These are phyloP conservation scores for Botia kubotai DNA, from an alignment of 2,797 vertebrate genomes.

Conservation along the genomic window DNA sequence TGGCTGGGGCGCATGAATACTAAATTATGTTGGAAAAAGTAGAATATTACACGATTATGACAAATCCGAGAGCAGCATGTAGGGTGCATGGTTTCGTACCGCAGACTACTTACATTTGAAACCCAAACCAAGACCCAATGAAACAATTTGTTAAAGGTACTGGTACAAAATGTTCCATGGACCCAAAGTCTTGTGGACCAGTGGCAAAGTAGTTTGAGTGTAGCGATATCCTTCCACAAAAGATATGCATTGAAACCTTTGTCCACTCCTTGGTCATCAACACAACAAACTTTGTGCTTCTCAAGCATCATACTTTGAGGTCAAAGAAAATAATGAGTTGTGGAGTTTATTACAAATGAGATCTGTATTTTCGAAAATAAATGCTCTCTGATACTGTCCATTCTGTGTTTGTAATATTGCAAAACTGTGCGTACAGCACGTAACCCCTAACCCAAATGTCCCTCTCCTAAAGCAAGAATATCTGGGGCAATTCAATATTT, in stretches of 20 bases:
- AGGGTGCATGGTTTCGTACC: conserved; percentile 58
- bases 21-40: conserved; percentile 19
- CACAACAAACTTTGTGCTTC: conserved; percentile 47
- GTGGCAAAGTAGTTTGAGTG: conserved; percentile 21
- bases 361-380: conserved; percentile 45
- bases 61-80: conserved; percentile 54
- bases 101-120: conserved; percentile 40
- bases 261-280: conserved; percentile 37
- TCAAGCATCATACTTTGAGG: conserved; percentile 31
- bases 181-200: conserved; percentile 4
- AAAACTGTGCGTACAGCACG: conserved; percentile 23
- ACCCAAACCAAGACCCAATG: conserved; percentile 7
- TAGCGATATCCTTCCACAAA: conserved; percentile 16
- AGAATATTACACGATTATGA: conserved; percentile 27
- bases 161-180: conserved; percentile 34
- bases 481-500: background rate
- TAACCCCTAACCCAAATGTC: conserved; percentile 3
- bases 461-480: conserved; percentile 14
- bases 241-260: conserved; percentile 14
- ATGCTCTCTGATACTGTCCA: conserved; percentile 45
- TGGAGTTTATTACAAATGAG: conserved; percentile 44
- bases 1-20: conserved; percentile 32
- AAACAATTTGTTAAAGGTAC: conserved; percentile 26
- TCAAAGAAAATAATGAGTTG: conserved; percentile 20
- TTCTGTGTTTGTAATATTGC: conserved; percentile 43